phyloP scores from a whole-genome alignment of 1,140 invertebrate species.

The Hylaeus anthracinus region DNA sequence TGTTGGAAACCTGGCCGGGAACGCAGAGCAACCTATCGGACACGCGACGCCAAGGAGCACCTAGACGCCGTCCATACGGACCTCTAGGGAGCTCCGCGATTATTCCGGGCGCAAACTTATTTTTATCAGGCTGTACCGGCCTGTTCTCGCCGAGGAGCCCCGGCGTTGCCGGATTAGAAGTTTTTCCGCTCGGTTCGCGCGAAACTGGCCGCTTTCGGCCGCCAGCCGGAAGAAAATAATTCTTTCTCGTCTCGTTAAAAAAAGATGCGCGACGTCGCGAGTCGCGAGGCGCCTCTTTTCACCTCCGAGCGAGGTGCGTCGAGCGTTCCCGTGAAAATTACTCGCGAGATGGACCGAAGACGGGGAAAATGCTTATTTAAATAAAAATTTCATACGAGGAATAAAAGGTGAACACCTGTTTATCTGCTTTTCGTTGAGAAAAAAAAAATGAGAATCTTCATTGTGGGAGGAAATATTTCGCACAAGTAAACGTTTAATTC shows the following conservation, averaged over 20 bases:
- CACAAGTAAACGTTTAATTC: no score
- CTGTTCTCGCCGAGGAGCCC: slow-evolving; percentile 55
- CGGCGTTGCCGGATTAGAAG: slow-evolving; percentile 63
- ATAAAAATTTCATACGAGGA: no score
- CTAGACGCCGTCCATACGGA: slow-evolving; percentile 60
- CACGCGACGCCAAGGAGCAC: slow-evolving; percentile 35
- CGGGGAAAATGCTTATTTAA: no score
- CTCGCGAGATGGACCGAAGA: no score
- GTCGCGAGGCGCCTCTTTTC: background rate
- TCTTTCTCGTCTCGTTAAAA: slow-evolving; percentile 26
- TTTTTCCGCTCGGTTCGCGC: slow-evolving; percentile 56
- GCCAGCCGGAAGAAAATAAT: background rate
- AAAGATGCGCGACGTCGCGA: background rate
- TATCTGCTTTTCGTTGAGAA: no score
- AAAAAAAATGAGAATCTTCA: no score
- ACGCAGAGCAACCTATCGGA: background rate
- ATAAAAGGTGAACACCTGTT: no score
- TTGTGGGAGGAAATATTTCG: no score
- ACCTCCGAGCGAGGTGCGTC: background rate
- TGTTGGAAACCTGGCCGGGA: background rate
- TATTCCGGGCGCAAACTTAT: slow-evolving; percentile 68
- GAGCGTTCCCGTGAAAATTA: no score
- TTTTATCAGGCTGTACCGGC: slow-evolving; percentile 63
- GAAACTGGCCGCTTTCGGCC: slow-evolving; percentile 4
- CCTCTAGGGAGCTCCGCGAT: slow-evolving; percentile 66